Evolutionary conservation across 1,140 invertebrate species (phyloP), one percentile per base, ranked within the genome.

Genomic region (Reticulitermes speratus): DNA sequence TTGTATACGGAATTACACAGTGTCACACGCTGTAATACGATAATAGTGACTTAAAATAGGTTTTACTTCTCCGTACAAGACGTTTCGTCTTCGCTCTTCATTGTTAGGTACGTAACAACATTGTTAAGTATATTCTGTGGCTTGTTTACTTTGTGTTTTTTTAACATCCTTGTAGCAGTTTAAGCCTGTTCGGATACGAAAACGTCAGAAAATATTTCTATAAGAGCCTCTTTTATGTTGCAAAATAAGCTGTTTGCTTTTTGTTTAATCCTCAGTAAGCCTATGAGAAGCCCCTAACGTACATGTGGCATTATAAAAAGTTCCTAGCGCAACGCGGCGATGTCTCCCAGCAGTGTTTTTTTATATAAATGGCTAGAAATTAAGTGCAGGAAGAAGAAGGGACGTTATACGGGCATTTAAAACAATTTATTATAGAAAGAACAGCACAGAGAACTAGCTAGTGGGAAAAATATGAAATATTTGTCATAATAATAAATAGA

Each of bases 391-490:
- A 75, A 75, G n/a, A 75, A 75, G 65, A 75, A 75, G 14, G 25
- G 65, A 75, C 65, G 7, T 75, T 75, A 75, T 75, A 25, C 8
- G 65, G 65, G 65, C n/a, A 75, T 75, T 75, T 75, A 75, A 75
- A 75, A 75, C 65, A 75, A 75, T 75, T 75, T 75, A 75, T 75
- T 75, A 75, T 75, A 75, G 65, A 30, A 75, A 25, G 30, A 75
- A 30, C 65, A 9, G 65, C 65, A n/a, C 59, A 75, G 65, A 75
- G 65, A 75, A 75, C 1, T n/a, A 25, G 65, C 65, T 38, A 8
- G 65, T 75, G 65, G 65, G 9, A 75, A 55, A 75, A 75, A 75
- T 30, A 75, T 30, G 30, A 75, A 75, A 75, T 75, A 75, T 75
- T 75, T 75, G 65, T 30, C 65, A 30, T 30, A 9, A 30, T 75